These are phyloP conservation scores for Dyspetes luteomarginatus DNA, from an alignment of 2,888 invertebrate genomes.

Conservation along the genomic window DNA sequence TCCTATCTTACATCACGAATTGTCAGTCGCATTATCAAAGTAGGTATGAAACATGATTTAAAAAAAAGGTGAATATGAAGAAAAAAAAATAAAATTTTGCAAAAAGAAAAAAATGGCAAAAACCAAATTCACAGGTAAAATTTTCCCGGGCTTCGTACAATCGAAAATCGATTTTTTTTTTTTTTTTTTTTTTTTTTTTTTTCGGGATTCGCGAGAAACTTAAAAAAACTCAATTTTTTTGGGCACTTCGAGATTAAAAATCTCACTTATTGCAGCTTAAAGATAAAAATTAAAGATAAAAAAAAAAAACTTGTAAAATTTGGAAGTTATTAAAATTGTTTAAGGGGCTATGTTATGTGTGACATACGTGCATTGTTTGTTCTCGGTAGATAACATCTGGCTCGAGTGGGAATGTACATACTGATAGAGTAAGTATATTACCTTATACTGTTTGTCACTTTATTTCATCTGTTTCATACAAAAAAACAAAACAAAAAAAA, in stretches of 20 bases:
- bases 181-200: too few relatives aligned
- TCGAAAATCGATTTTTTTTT: too few relatives aligned
- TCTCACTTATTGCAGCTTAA: slow-evolving; percentile 63
- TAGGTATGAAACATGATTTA: slow-evolving; percentile 29
- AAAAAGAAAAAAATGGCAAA: slow-evolving; percentile 17
- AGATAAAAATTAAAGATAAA: slow-evolving; percentile 35
- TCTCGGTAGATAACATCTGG: slow-evolving; percentile 82
- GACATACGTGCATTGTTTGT: slow-evolving; percentile 79
- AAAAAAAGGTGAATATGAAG: slow-evolving; percentile 18
- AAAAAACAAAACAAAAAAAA: slow-evolving; percentile 29
- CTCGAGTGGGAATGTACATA: slow-evolving; percentile 82
- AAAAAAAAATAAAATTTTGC: slow-evolving; percentile 13
- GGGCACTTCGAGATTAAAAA: background rate
- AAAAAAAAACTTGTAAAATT: slow-evolving; percentile 72
- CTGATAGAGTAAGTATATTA: slow-evolving; percentile 82
- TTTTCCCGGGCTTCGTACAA: slow-evolving; percentile 39
- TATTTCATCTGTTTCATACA: slow-evolving; percentile 74
- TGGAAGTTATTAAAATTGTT: slow-evolving; percentile 70
- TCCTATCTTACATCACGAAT: slow-evolving; percentile 53
- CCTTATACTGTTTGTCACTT: slow-evolving; percentile 79
- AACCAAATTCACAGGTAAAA: slow-evolving; percentile 42
- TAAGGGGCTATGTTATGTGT: slow-evolving; percentile 74
- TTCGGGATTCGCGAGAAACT: slow-evolving; percentile 9
- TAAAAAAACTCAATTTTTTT: slow-evolving; percentile 34
- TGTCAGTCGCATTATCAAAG: slow-evolving; percentile 34